Base-by-base conservation (phyloP, 2,113 vertebrate genomes). In the Passerina amoena region DNA sequence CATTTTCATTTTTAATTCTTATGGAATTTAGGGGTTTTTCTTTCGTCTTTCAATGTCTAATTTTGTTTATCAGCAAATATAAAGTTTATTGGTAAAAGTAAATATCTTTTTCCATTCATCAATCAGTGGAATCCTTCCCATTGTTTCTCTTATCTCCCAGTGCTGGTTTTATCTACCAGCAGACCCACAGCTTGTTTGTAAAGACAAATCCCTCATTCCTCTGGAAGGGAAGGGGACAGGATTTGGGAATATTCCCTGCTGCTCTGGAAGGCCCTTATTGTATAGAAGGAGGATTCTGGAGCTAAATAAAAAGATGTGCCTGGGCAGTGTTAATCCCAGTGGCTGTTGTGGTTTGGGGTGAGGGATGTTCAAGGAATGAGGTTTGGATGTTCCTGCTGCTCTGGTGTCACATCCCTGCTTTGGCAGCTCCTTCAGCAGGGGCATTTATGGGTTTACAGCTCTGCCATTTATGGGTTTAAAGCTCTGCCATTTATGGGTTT, bases 361-460 rank as follows among this genome's bases (percentile, higher is more conserved):
- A 44, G 47, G 27, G 11, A 37, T 6, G 14, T 33, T 28, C 6
- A 4, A 16, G 45, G 19, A 51, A 31, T 0, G 2, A 60, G 40
- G 33, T 60, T 24, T 24, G 85, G 22, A 50, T 4, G 2, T 24
- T 63, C 44, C 64, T 48, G 17, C n/a, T 76, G 31, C 28, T 18
- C 14, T 0, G 4, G 6, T 47, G 45, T 60, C 3, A 35, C 44
- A 45, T 8, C 64, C 35, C 42, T 82, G 4, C 70, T 82, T 57
- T 33, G 54, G 57, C 28, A 73, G 33, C 47, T 37, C 31, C 44
- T 27, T 27, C 53, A 10, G 4, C n/a, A 38, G 66, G 42, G 44
- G 7, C 44, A 18, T 30, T 66, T 38, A 38, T 38, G 57, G 4
- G 11, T 57, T 35, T 35, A 14, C 14, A 50, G 24, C 6, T 44